These are phyloP conservation scores for Cnemophilus loriae DNA, from an alignment of 2,113 vertebrate genomes.

Conservation along the genomic window DNA sequence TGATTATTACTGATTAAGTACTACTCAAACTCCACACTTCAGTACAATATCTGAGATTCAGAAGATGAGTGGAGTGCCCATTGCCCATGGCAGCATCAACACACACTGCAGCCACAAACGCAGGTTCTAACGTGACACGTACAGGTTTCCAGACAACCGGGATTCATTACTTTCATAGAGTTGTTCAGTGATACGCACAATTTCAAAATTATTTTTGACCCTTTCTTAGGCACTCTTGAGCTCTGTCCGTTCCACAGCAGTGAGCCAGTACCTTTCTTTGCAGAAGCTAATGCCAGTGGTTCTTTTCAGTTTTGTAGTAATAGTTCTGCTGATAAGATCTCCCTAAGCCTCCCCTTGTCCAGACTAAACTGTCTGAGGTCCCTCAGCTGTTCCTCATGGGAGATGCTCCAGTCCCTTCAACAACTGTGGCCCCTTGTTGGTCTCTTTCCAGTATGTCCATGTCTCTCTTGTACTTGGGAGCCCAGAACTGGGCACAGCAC, in stretches of 20 bases:
- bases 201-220: neutral
- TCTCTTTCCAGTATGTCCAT: neutral
- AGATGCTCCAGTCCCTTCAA: neutral
- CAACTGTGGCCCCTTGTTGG: neutral
- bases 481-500: neutral
- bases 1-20: constrained; percentile 24
- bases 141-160: neutral
- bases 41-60: neutral
- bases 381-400: neutral
- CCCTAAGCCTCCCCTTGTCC: neutral
- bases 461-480: neutral
- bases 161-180: neutral
- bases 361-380: neutral
- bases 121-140: neutral
- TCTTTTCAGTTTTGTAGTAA: no score
- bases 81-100: neutral
- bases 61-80: neutral
- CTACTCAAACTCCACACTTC: neutral
- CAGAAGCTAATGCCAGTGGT: no score
- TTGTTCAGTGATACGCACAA: neutral
- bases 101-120: neutral
- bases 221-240: neutral
- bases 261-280: neutral
- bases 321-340: neutral
- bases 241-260: neutral